These are phyloP conservation scores for Halictus quadricinctus DNA, from an alignment of 2,888 invertebrate species.

Conservation along the genomic window DNA sequence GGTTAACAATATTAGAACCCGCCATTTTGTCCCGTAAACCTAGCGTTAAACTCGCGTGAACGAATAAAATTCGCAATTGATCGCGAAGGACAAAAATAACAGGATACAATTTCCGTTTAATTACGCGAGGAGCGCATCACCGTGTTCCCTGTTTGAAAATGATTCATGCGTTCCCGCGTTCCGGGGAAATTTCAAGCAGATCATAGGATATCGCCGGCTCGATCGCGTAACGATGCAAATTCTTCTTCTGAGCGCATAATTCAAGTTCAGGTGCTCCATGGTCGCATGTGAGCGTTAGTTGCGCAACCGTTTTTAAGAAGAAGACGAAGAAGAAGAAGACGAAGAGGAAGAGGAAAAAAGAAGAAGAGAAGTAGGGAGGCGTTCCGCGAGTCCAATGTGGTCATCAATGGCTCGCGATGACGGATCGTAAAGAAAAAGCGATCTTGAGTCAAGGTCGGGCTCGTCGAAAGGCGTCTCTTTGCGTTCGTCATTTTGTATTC, in stretches of 20 bases:
- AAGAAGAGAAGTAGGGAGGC: conserved; percentile 6
- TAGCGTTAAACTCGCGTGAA: too few species aligned
- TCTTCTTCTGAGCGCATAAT: conserved; percentile 48
- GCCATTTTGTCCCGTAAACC: too few species aligned
- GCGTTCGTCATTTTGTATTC: conserved; percentile 73
- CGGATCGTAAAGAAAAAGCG: conserved; percentile 76
- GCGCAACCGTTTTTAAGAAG: conserved; percentile 62
- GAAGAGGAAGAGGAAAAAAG: not conserved
- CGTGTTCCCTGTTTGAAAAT: not conserved
- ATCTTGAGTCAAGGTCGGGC: conserved; percentile 77
- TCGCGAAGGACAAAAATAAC: not conserved
- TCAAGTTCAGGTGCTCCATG: conserved; percentile 69
- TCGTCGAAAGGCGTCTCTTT: conserved; percentile 72
- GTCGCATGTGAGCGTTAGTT: conserved; percentile 57
- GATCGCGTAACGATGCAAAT: conserved; percentile 35
- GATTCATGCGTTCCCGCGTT: not conserved
- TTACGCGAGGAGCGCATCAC: not conserved
- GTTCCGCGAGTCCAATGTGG: conserved; percentile 61
- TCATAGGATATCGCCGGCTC: not conserved
- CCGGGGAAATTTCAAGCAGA: conserved; percentile 15
- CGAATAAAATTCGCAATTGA: not conserved
- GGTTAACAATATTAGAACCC: too few species aligned
- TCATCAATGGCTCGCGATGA: conserved; percentile 70
- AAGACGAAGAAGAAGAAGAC: conserved; percentile 21
- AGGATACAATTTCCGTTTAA: not conserved